These are phyloP conservation scores for Helarctos malayanus DNA, from an alignment of 2,797 vertebrate genomes.

Conservation along the genomic window DNA sequence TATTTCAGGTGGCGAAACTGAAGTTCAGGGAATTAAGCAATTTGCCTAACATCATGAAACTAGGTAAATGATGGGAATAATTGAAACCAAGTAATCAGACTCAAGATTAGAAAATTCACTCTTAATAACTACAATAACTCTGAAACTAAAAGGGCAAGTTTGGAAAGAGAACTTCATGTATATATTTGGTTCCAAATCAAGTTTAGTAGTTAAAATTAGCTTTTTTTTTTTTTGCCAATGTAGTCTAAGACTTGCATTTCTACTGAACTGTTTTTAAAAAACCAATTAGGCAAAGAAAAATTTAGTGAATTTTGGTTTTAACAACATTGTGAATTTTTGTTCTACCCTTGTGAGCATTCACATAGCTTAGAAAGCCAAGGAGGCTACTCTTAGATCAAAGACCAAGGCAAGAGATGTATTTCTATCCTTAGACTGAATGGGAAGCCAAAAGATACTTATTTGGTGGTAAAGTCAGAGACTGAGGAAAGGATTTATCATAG, in stretches of 20 bases:
- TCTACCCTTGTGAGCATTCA: not conserved
- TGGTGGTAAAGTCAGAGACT: not conserved
- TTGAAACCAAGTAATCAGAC: slow-evolving; percentile 42
- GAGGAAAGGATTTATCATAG: not conserved
- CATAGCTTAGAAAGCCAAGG: not conserved
- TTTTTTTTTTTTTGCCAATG: not conserved
- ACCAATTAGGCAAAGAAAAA: not conserved
- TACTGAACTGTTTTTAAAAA: not conserved
- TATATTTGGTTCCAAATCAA: not conserved
- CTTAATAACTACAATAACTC: not conserved
- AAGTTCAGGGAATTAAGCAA: not conserved
- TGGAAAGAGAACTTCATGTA: not conserved
- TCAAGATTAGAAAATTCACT: slow-evolving; percentile 5
- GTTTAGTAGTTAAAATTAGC: not conserved
- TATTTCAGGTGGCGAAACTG: not conserved
- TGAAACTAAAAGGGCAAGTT: not conserved
- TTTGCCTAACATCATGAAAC: not conserved
- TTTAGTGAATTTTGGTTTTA: not conserved
- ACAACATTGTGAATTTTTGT: slow-evolving; percentile 22
- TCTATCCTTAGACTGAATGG: not conserved
- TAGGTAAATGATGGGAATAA: not conserved
- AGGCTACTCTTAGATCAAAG: not conserved
- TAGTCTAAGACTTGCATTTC: slow-evolving; percentile 6
- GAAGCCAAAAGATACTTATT: not conserved
- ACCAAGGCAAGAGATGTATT: not conserved